Conservation (phyloP, 2,888 invertebrate species). For the Drosophila phalerata region DNA sequence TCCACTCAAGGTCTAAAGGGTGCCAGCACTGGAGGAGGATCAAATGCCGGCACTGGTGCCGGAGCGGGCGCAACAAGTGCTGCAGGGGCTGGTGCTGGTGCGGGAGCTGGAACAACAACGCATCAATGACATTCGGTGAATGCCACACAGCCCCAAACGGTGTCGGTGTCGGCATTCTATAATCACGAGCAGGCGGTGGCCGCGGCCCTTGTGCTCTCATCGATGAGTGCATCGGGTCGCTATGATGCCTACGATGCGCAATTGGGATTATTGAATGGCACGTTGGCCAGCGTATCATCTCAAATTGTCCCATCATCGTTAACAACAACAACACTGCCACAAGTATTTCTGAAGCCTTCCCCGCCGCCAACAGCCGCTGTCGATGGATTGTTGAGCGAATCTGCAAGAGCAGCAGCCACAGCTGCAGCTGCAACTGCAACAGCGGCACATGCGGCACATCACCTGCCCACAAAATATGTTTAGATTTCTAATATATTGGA, state of each 20-base stretch:
- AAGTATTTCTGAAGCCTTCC: constrained; percentile 77
- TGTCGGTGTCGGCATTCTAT: constrained; percentile 81
- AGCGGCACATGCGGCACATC: constrained; percentile 17
- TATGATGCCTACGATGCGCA: constrained; percentile 60
- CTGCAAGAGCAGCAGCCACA: constrained; percentile 2
- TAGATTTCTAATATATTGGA: constrained; percentile 29
- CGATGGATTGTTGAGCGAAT: constrained; percentile 29
- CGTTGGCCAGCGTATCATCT: constrained; percentile 29
- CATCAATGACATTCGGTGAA: constrained; percentile 80
- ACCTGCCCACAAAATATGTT: constrained; percentile 70
- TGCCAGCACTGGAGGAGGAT: constrained; percentile 3
- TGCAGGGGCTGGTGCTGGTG: constrained; percentile 5
- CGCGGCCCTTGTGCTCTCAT: constrained; percentile 81
- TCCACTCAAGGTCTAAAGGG: constrained; percentile 33
- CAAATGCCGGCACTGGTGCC: constrained; percentile 18
- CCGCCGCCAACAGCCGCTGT: constrained; percentile 45
- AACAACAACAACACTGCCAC: constrained; percentile 68
- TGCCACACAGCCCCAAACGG: constrained; percentile 66
- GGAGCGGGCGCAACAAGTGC: constrained; percentile 3
- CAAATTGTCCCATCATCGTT: constrained; percentile 22
- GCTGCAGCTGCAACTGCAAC: not conserved
- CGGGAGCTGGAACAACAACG: constrained; percentile 32
- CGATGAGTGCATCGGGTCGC: constrained; percentile 73
- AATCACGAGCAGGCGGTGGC: constrained; percentile 82
- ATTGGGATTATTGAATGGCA: constrained; percentile 60